phyloP scores from a whole-genome alignment of 2,113 vertebrate species.

The crab-eating macaque (Macaca fascicularis) region T2T-MFA8v1.1 NC_088381.1:14521001-14521500 shows the following conservation, averaged over 20 bases:
- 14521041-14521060: background rate
- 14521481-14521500: background rate
- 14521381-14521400: background rate
- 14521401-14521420: background rate
- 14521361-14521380: background rate
- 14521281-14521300: background rate
- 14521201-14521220: background rate
- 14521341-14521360: background rate
- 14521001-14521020: background rate
- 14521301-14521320: background rate
- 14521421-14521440: background rate
- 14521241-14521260: background rate
- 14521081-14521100: background rate
- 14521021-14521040: background rate
- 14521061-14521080: background rate
- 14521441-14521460: background rate
- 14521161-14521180: background rate
- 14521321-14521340: background rate
- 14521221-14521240: background rate
- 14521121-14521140: background rate
- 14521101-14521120: background rate
- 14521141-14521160: background rate
- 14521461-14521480: background rate
- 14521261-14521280: background rate
- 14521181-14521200: background rate